Percentiles rank a stretch among this genome's conserved stretches.
These are phyloP conservation scores for Psittacara wagleri DNA, from an alignment of 2,113 vertebrate genomes.

Conservation along the genomic window DNA sequence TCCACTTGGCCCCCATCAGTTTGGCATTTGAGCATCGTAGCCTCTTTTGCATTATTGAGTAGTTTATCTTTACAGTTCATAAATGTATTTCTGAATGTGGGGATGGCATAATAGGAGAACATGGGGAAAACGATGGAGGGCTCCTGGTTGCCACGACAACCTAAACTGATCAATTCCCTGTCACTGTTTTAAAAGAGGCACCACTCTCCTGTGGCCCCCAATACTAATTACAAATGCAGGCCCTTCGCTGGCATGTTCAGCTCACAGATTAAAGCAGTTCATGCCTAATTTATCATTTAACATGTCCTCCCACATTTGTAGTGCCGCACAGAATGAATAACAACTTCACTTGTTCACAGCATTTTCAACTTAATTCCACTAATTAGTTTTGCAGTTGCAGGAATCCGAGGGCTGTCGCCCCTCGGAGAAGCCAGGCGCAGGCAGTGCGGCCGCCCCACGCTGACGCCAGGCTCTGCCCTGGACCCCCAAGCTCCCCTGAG, in stretches of 20 bases:
- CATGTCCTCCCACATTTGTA: constrained; percentile 76
- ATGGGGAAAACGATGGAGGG: constrained; percentile 60
- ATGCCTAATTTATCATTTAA: constrained; percentile 83
- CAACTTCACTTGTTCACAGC: constrained; percentile 75
- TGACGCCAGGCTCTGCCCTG: background rate
- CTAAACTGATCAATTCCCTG: constrained; percentile 87
- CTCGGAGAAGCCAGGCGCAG: background rate
- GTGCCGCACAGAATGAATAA: constrained; percentile 73
- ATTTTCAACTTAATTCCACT: constrained; percentile 76
- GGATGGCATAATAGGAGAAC: constrained; percentile 56
- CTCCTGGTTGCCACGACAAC: constrained; percentile 79
- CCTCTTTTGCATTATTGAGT: constrained; percentile 75
- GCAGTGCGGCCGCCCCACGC: background rate
- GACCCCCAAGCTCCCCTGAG: fast-evolving
- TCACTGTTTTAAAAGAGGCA: constrained; percentile 79
- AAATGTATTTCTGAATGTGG: constrained; percentile 74
- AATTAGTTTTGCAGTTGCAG: constrained; percentile 73
- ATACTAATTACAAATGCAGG: constrained; percentile 83
- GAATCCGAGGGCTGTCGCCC: background rate
- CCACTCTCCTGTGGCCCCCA: constrained; percentile 77
- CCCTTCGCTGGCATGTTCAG: constrained; percentile 75
- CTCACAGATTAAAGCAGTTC: constrained; percentile 78
- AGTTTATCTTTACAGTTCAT: constrained; percentile 76
- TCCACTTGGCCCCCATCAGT: constrained; percentile 65
- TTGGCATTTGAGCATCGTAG: constrained; percentile 68